Conservation (phyloP, 2,113 vertebrate species). For the Isichthys henryi region DNA sequence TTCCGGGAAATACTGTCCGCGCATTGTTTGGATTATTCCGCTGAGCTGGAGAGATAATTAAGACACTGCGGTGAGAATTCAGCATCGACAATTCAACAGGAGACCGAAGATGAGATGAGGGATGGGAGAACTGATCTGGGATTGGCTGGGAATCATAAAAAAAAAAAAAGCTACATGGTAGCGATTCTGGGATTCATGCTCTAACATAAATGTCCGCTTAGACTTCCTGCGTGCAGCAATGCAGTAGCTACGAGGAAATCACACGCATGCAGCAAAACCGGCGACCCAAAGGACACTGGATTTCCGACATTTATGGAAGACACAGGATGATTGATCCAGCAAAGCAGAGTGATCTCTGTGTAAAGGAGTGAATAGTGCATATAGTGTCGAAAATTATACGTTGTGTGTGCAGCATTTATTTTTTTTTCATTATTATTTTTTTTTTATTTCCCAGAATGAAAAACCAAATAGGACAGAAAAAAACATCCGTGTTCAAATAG, state of each 20-base stretch:
- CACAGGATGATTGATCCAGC: neutral
- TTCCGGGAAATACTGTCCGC: neutral
- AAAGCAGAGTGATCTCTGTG: neutral
- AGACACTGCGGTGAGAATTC: conserved; percentile 6
- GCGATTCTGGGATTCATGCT: neutral
- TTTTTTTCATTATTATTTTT: neutral
- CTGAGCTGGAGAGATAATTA: conserved; percentile 20
- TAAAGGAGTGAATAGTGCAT: neutral
- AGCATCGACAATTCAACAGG: neutral
- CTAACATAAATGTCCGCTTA: neutral
- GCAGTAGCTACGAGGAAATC: neutral
- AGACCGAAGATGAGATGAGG: neutral
- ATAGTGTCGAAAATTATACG: neutral
- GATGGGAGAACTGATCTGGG: neutral
- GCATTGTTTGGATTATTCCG: conserved; percentile 16
- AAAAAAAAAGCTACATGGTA: neutral
- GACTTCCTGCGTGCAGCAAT: neutral
- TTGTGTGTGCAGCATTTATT: neutral
- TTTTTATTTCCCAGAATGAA: neutral
- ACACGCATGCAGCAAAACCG: neutral
- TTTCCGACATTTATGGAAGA: neutral
- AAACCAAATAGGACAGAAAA: neutral
- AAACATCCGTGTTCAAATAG: conserved; percentile 10
- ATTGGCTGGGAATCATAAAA: neutral
- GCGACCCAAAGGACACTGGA: neutral